A percentile compares a stretch with the other conserved stretches of the same genome.
Evolutionary conservation across 2,797 vertebrate species (phyloP).

Genomic region (Champsocephalus esox): DNA sequence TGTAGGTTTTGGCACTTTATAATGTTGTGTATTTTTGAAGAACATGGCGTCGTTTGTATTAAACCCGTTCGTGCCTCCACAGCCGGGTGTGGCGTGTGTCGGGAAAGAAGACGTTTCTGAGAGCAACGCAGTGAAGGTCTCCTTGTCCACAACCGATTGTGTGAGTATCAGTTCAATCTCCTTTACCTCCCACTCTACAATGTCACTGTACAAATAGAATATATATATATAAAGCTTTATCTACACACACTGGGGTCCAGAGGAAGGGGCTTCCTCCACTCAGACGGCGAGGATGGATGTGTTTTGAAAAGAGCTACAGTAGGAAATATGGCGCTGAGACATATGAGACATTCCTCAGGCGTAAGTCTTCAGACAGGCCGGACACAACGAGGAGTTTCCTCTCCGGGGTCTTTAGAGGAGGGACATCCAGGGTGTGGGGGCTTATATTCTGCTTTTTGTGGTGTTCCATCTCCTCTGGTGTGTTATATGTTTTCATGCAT

Average conservation of each 20-base stretch:
- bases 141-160: slow-evolving; percentile 13
- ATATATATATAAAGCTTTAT: slow-evolving; percentile 4
- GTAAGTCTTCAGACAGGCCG: slow-evolving; percentile 61
- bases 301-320: slow-evolving; percentile 40
- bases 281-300: slow-evolving; percentile 38
- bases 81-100: slow-evolving; percentile 65
- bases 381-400: slow-evolving; percentile 50
- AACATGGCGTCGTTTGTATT: no score
- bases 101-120: slow-evolving; percentile 38
- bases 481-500: no score
- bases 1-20: no score
- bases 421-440: slow-evolving; percentile 18
- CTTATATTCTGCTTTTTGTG: no score
- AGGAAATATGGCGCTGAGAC: slow-evolving; percentile 49
- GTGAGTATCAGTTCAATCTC: slow-evolving; percentile 65
- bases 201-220: not conserved
- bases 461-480: no score
- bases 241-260: slow-evolving; percentile 19
- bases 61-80: not conserved
- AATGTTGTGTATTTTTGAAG: no score
- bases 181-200: not conserved
- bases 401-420: slow-evolving; percentile 14
- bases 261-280: slow-evolving; percentile 37
- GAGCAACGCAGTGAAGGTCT: slow-evolving; percentile 20
- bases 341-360: slow-evolving; percentile 65